Percentiles rank a stretch among this genome's conserved stretches.
Conservation (phyloP, 2,888 invertebrate species). For the Erebia epiphron region DNA sequence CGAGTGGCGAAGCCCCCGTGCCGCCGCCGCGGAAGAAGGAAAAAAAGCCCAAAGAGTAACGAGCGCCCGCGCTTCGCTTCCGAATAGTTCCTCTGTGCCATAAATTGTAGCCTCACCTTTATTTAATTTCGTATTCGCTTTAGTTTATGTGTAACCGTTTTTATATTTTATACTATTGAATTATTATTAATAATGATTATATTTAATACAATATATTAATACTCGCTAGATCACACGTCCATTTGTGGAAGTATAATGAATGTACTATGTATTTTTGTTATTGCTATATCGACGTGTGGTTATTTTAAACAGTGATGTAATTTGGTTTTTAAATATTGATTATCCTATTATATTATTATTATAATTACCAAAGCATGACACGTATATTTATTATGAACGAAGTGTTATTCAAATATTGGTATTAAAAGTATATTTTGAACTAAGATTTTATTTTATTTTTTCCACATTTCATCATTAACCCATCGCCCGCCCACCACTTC, state of each 20-base stretch:
- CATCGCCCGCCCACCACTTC: too few relatives aligned
- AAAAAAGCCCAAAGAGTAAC: slow-evolving; percentile 81
- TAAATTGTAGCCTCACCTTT: slow-evolving; percentile 67
- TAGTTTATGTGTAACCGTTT: slow-evolving; percentile 67
- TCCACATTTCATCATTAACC: not conserved
- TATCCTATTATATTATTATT: too few relatives aligned
- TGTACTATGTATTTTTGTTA: slow-evolving; percentile 55
- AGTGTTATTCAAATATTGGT: slow-evolving; percentile 66
- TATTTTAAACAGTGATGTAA: slow-evolving; percentile 40
- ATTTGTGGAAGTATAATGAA: slow-evolving; percentile 56
- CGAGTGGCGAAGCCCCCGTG: slow-evolving; percentile 69
- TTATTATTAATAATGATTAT: slow-evolving; percentile 31
- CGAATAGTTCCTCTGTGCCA: slow-evolving; percentile 76
- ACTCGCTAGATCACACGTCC: slow-evolving; percentile 59
- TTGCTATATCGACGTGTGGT: slow-evolving; percentile 52
- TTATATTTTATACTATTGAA: slow-evolving; percentile 63
- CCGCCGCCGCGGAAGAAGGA: slow-evolving; percentile 82
- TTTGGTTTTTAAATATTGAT: slow-evolving; percentile 44
- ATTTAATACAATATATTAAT: slow-evolving; percentile 42
- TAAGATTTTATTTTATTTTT: slow-evolving; percentile 37
- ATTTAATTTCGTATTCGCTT: slow-evolving; percentile 72
- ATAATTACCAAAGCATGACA: slow-evolving; percentile 66
- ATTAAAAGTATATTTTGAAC: slow-evolving; percentile 76
- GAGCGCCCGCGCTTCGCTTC: slow-evolving; percentile 62
- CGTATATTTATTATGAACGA: slow-evolving; percentile 66